phyloP scores from a whole-genome alignment of 2,888 invertebrate species.

The Pristionchus fissidentatus region DNA sequence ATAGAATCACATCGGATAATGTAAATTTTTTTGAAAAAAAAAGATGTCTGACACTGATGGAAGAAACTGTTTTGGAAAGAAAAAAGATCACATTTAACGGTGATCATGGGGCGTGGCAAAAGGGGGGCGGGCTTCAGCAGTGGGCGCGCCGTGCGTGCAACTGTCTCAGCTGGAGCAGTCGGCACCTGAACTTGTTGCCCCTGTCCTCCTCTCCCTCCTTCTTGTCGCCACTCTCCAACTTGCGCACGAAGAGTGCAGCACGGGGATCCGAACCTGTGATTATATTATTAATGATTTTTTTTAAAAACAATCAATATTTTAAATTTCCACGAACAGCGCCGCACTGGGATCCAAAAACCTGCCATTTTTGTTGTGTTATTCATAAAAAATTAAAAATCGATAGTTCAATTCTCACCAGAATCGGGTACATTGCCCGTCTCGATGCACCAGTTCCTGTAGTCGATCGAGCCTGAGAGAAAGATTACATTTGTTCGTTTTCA shows the following conservation, averaged over 20 bases:
- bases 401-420: slow-evolving; percentile 41
- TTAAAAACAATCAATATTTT: not conserved
- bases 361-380: not conserved
- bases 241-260: slow-evolving; percentile 18
- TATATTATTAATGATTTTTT: not conserved
- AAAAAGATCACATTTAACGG: too few species aligned
- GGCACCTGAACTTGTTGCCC: slow-evolving; percentile 50
- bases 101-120: too few species aligned
- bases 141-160: too few species aligned
- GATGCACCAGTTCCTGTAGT: slow-evolving; percentile 50
- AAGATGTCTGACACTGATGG: too few species aligned
- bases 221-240: slow-evolving; percentile 31
- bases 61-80: too few species aligned
- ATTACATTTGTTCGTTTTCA: too few species aligned
- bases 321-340: too few species aligned
- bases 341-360: not conserved
- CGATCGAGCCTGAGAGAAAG: slow-evolving; percentile 25
- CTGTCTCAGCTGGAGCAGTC: not conserved
- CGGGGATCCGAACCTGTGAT: slow-evolving; percentile 34
- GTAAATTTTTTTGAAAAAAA: too few species aligned
- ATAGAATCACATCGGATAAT: too few species aligned
- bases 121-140: too few species aligned
- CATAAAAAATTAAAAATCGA: not conserved
- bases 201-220: slow-evolving; percentile 33
- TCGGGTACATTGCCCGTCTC: slow-evolving; percentile 51